Evolutionary conservation across 2,888 invertebrate genomes (phyloP), one percentile per base, ranked within the genome.

Genomic region (Cheiracanthium punctorium): DNA sequence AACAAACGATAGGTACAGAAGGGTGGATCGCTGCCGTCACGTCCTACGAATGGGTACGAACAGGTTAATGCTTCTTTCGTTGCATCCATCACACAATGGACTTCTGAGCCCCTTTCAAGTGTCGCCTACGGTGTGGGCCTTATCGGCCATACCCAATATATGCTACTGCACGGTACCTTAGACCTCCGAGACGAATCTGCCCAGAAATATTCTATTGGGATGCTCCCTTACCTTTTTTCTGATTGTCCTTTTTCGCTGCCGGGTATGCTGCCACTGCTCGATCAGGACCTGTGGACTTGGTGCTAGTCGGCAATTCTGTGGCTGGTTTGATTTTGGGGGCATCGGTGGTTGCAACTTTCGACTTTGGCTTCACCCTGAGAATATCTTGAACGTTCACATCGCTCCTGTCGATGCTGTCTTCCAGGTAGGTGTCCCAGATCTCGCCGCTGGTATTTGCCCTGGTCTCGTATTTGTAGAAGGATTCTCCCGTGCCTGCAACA

Each of bases 391-490:
- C 41, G 5, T 75, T 69, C 28, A 41, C 43, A 24, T 85, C 84
- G 32, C 52, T 30, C 20, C 79, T 73, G 24, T 79, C 79, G 5
- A 80, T 24, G 20, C 69, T 52, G 7, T 7, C 28, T 41, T 74
- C 69, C 1, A 48, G 29, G 30, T 58, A 67, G n/a, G 58, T 24
- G 24, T 69, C 72, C 84, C 84, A 85, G 14, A 24, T 70, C 32
- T 79, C 84, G 5, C 67, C 84, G 17, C 79, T 85, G 0, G 79
- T 74, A 33, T 85, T 79, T 12, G 84, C 79, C 24, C 84, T 85
- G 17, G 84, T 85, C 32, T 79, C 84, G 20, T 85, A 85, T 14
- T 85, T 85, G 70, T 79, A 85, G 64, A 37, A 79, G 28, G 73
- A 69, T 4, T 79, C 74, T 4, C 72, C 70, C 7, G 65, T 48